A percentile compares a stretch with the other conserved stretches of the same genome.
Conservation (phyloP, 2,113 vertebrate genomes). For the Psilopogon haemacephalus region DNA sequence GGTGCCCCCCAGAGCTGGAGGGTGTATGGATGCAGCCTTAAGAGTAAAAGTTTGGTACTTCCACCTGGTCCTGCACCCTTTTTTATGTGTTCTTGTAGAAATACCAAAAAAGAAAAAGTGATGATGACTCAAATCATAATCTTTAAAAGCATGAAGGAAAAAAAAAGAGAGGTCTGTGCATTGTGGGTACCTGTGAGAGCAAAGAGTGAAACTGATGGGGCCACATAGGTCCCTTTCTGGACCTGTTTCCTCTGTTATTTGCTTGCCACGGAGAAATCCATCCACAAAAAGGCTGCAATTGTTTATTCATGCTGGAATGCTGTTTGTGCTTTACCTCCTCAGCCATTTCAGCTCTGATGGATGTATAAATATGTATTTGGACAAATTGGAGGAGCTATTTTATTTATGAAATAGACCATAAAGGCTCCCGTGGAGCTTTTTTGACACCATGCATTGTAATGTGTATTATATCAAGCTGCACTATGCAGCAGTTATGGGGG, state of each 20-base stretch:
- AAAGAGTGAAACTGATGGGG: neutral
- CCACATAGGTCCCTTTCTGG: neutral
- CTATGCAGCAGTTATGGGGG: constrained; percentile 21
- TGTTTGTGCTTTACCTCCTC: neutral
- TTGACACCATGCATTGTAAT: constrained; percentile 58
- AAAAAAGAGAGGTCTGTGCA: neutral
- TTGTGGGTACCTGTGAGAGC: neutral
- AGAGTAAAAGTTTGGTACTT: neutral
- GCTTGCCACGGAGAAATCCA: neutral
- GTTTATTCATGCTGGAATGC: constrained; percentile 10
- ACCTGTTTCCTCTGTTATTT: neutral
- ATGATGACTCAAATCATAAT: neutral
- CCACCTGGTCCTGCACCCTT: neutral
- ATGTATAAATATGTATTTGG: constrained; percentile 51
- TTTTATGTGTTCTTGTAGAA: too few species aligned
- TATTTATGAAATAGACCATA: constrained; percentile 61
- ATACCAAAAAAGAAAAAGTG: neutral
- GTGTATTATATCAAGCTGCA: constrained; percentile 48
- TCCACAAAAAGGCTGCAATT: constrained; percentile 18
- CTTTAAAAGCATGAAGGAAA: neutral
- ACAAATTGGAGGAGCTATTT: constrained; percentile 43
- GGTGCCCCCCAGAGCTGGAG: neutral
- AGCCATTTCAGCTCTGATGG: neutral
- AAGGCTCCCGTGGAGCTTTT: constrained; percentile 31
- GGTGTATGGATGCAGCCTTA: neutral